Evolutionary conservation across 2,888 invertebrate species (phyloP).

Genomic region (Dioctria linearis): DNA sequence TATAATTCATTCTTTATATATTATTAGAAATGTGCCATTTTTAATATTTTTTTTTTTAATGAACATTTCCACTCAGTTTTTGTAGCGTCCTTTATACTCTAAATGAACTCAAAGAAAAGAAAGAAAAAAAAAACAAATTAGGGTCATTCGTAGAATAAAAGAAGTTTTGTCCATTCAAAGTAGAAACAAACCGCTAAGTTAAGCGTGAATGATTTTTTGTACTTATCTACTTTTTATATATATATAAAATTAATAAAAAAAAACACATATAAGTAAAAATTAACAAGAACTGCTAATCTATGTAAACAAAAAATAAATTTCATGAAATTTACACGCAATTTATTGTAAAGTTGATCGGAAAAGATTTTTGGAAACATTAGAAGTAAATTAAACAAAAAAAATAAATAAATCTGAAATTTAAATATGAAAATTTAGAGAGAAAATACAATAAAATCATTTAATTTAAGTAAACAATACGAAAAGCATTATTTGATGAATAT

Average conservation of each 20-base stretch:
- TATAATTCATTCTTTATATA: conserved; percentile 4
- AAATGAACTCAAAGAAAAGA: conserved; percentile 11
- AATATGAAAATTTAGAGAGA: background rate
- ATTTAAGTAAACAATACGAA: conserved; percentile 1
- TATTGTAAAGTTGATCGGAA: conserved; percentile 34
- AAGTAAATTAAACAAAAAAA: background rate
- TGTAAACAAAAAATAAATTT: conserved; percentile 26
- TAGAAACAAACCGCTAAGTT: conserved; percentile 44
- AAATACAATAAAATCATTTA: background rate
- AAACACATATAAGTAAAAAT: conserved; percentile 28
- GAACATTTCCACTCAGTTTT: conserved; percentile 42
- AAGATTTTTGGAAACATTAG: conserved; percentile 18
- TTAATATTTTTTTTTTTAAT: background rate
- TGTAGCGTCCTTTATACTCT: conserved; percentile 32
- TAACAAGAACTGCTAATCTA: conserved; percentile 48
- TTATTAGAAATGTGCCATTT: conserved; percentile 36
- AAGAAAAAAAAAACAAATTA: conserved; percentile 5
- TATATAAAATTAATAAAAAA: conserved; percentile 19
- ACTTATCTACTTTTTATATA: conserved; percentile 53
- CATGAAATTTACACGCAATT: conserved; percentile 35
- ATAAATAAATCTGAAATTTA: conserved; percentile 4
- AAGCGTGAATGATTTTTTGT: conserved; percentile 49
- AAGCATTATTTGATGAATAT: conserved; percentile 35
- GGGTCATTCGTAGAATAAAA: conserved; percentile 15
- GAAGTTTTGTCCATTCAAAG: conserved; percentile 50